Conservation (phyloP, 2,797 vertebrate genomes). For the Helarctos malayanus region DNA sequence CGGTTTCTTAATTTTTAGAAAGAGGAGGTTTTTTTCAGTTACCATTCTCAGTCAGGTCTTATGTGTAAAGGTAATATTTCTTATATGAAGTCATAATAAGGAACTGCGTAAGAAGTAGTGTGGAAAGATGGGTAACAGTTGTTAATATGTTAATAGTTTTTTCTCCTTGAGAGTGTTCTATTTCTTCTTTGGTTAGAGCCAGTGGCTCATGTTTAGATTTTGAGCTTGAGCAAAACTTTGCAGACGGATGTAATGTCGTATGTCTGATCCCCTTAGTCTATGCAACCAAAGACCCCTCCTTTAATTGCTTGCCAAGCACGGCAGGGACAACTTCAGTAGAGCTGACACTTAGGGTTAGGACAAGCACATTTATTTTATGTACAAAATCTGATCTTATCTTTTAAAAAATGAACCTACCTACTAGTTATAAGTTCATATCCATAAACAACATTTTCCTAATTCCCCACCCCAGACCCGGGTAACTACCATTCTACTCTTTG, state of each 20-base stretch:
- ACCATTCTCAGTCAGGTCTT: neutral
- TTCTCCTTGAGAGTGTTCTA: neutral
- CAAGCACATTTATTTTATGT: neutral
- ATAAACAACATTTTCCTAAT: neutral
- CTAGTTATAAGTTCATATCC: neutral
- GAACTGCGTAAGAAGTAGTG: neutral
- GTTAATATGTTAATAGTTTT: neutral
- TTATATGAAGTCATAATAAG: neutral
- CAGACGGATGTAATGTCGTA: neutral
- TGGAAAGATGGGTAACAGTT: neutral
- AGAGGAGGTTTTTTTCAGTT: neutral
- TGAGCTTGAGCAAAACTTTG: neutral
- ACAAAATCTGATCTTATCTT: neutral
- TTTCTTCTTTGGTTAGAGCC: neutral
- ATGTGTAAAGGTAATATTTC: neutral
- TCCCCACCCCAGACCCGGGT: neutral
- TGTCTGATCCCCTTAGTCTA: neutral
- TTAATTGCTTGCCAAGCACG: neutral
- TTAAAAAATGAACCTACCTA: neutral
- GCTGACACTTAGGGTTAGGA: neutral
- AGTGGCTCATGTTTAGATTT: neutral
- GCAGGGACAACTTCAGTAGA: neutral
- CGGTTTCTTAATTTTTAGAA: neutral
- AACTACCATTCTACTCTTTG: neutral
- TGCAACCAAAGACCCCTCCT: neutral